Evolutionary conservation across 2,888 invertebrate genomes (phyloP), one percentile per base, ranked within the genome.

Genomic region (Quadroppia sp.): DNA sequence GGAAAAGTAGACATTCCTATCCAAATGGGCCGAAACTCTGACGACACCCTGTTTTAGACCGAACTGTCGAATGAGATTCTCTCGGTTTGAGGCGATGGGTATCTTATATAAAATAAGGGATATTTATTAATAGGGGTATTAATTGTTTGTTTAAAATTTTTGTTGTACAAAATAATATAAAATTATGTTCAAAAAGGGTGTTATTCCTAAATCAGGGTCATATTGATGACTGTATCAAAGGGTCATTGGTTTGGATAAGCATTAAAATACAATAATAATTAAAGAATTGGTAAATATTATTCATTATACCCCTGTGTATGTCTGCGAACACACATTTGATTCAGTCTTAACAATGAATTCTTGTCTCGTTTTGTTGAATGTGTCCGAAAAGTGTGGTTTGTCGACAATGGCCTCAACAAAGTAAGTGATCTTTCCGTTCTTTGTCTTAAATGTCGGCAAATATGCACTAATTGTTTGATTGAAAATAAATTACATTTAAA

Each of bases 401-500:
- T 61, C 61, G n/a, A 61, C 20, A 2, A 61, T 61, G 6, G 61
- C 61, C 32, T 61, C 32, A 6, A 61, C 32, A 61, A 15, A 61
- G n/a, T 61, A 61, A 1, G 2, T 9, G 4, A 61, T 17, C 6
- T 32, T 6, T 3, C 61, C 61, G 20, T 61, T 32, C 2, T 17
- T 61, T 9, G 17, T n/a, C 17, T 61, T 30, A 17, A 30, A 61
- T 30, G 61, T 25, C n/a, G 61, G 61, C 30, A 32, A 30, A 9
- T 32, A 17, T 61, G 61, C 30, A 61, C 61, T 61, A 15, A 48
- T 40, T 40, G 13, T 6, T 6, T 40, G 40, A 48, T 48, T 48
- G 15, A 11, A 17, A 15, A 15, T 17, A 17, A 17, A 48, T 11
- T 17, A 48, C 2, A 9, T 15, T 48, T 48, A 48, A 48, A 11